Conservation (phyloP, 1,140 invertebrate genomes). For the Penaeus indicus region DNA sequence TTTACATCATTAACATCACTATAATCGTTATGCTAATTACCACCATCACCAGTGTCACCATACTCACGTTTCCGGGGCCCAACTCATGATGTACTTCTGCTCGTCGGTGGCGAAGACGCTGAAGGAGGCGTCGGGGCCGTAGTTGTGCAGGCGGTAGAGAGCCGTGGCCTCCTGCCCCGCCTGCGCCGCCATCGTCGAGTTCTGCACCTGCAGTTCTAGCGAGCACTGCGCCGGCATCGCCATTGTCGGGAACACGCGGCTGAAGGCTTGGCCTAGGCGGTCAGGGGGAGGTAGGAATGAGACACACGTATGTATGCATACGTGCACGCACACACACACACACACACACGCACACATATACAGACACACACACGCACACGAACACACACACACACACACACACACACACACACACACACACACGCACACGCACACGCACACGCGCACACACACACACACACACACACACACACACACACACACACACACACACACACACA, state of each 20-base stretch:
- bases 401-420: no score
- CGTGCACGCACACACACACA: no score
- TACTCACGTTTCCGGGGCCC: slow-evolving; percentile 26
- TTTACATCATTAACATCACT: not conserved
- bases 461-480: no score
- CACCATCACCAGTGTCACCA: not conserved
- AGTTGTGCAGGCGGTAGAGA: slow-evolving; percentile 34
- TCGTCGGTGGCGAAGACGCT: slow-evolving; percentile 35
- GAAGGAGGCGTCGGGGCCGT: slow-evolving; percentile 35
- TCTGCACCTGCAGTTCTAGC: slow-evolving; percentile 32
- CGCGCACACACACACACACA: no score
- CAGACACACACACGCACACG: no score
- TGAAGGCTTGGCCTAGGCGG: slow-evolving; percentile 22
- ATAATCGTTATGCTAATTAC: not conserved
- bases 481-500: no score
- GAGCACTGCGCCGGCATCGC: slow-evolving; percentile 28
- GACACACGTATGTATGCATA: no score
- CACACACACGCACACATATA: no score
- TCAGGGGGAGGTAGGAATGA: not conserved
- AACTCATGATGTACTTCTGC: slow-evolving; percentile 1
- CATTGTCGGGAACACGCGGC: slow-evolving; percentile 45
- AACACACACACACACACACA: no score
- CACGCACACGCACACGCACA: no score
- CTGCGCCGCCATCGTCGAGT: slow-evolving; percentile 12
- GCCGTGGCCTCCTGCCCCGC: slow-evolving; percentile 24